A percentile compares a stretch with the other conserved stretches of the same genome.
Evolutionary conservation across 53 echinoderm and acorn worm genomes (phyloP).

Genomic region (Holothuria scabra): DNA sequence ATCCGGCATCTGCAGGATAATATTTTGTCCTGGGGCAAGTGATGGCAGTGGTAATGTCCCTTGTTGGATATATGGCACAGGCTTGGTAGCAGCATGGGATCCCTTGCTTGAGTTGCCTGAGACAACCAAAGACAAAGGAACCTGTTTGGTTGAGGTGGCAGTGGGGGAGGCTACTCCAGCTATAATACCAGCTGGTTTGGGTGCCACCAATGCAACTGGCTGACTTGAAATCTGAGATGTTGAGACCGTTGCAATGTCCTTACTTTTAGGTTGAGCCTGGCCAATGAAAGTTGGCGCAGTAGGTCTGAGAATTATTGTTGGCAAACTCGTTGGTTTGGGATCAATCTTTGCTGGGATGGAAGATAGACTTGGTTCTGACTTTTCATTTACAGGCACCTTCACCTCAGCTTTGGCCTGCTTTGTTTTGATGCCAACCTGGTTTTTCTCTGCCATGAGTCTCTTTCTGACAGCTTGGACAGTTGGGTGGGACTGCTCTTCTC

Average conservation of each 20-base stretch:
- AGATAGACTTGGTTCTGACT: neutral
- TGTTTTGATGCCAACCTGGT: neutral
- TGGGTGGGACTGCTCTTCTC: conserved; percentile 46
- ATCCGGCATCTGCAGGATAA: conserved; percentile 91
- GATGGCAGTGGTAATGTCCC: conserved; percentile 14
- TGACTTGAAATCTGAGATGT: conserved; percentile 9
- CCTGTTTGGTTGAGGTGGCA: neutral
- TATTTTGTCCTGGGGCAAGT: conserved; percentile 62
- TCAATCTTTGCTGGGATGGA: neutral
- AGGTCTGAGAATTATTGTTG: conserved; percentile 36
- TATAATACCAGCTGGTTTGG: conserved; percentile 24
- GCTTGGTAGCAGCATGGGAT: conserved; percentile 11
- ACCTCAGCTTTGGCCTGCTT: conserved; percentile 16
- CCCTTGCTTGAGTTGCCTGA: conserved; percentile 14
- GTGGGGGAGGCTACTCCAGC: conserved; percentile 16
- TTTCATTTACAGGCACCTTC: conserved; percentile 9
- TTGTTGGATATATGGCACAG: conserved; percentile 26
- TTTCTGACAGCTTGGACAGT: conserved; percentile 46
- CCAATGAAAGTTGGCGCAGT: neutral
- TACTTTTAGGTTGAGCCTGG: neutral
- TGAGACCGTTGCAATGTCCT: neutral
- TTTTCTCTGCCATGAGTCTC: conserved; percentile 37
- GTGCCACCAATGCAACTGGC: conserved; percentile 5
- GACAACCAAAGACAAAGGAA: conserved; percentile 43
- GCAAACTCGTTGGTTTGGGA: conserved; percentile 6